A percentile compares a stretch with the other conserved stretches of the same genome.
Evolutionary conservation across 2,113 vertebrate genomes (phyloP).

Genomic region (Lepisosteus osseus): DNA sequence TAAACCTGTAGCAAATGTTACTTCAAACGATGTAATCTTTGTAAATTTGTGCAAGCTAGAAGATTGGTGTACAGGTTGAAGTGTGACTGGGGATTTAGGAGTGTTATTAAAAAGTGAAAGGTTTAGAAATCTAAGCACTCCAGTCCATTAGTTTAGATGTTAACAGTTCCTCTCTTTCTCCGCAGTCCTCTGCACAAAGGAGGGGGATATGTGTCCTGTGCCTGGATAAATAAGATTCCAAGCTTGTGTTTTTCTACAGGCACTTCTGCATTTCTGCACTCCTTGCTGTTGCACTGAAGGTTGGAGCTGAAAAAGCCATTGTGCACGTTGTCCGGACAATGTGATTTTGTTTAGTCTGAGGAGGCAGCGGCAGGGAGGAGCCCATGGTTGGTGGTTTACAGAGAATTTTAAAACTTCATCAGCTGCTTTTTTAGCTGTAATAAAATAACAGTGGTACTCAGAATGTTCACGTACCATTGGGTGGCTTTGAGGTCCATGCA

Average conservation of each 20-base stretch:
- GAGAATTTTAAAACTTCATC: too few relatives aligned
- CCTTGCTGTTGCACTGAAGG: background rate
- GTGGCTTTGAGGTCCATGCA: too few relatives aligned
- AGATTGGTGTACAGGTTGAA: background rate
- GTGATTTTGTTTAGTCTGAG: too few relatives aligned
- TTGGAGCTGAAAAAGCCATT: too few relatives aligned
- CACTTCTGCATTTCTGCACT: background rate
- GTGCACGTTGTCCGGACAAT: too few relatives aligned
- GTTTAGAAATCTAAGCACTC: background rate
- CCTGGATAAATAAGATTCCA: conserved; percentile 5
- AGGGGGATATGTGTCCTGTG: background rate
- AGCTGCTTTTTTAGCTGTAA: too few relatives aligned
- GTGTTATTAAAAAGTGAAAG: background rate
- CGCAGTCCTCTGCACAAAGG: background rate
- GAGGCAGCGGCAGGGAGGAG: too few relatives aligned
- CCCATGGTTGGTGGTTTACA: too few relatives aligned
- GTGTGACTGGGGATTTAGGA: background rate
- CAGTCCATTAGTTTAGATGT: background rate
- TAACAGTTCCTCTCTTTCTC: background rate
- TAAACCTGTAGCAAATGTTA: background rate
- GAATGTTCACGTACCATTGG: too few relatives aligned
- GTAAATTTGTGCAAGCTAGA: background rate
- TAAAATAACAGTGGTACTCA: background rate
- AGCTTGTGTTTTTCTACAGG: background rate
- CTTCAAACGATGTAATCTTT: background rate